Evolutionary conservation across 1,140 invertebrate genomes (phyloP).

Genomic region (Lepidurus apus): DNA sequence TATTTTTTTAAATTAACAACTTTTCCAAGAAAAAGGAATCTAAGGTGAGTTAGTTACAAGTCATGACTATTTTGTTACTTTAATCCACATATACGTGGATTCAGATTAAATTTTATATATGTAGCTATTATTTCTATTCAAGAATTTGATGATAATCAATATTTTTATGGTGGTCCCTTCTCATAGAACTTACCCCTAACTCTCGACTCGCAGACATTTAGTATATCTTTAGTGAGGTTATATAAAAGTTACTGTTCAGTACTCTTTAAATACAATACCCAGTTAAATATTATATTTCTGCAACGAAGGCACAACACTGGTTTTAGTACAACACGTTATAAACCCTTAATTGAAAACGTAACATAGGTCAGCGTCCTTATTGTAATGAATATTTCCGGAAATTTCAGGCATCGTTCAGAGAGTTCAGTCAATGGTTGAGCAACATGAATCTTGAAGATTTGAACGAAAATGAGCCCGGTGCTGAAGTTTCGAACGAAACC

Average conservation of each 20-base stretch:
- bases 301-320: background rate
- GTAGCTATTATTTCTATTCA: background rate
- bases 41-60: background rate
- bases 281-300: background rate
- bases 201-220: background rate
- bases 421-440: background rate
- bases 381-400: conserved; percentile 1
- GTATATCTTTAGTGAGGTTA: background rate
- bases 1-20: background rate
- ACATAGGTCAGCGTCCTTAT: background rate
- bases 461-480: background rate
- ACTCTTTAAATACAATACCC: background rate
- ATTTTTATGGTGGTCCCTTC: background rate
- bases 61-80: background rate
- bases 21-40: background rate
- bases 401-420: background rate
- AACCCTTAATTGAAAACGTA: conserved; percentile 6
- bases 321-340: background rate
- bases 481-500: background rate
- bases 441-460: background rate
- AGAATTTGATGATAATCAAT: conserved; percentile 2
- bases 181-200: background rate
- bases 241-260: background rate
- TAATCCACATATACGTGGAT: background rate
- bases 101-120: background rate